A percentile compares a stretch with the other conserved stretches of the same genome.
phyloP scores from a whole-genome alignment of 2,797 vertebrate species.

The Rhinatrema bivittatum region DNA sequence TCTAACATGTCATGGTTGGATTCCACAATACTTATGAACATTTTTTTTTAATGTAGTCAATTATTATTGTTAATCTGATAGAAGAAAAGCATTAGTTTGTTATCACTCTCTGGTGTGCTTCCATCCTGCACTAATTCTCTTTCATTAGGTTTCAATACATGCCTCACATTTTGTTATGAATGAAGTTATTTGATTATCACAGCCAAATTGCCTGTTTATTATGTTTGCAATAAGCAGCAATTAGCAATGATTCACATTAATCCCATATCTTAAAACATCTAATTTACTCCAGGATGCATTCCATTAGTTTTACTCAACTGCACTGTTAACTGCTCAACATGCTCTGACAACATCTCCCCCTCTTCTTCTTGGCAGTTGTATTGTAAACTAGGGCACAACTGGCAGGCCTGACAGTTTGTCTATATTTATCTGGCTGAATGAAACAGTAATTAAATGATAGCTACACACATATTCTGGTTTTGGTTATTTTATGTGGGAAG shows the following conservation, averaged over 20 bases:
- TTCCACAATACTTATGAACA: too few species aligned
- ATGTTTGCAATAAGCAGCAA: constrained; percentile 32
- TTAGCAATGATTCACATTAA: constrained; percentile 38
- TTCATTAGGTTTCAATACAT: not conserved
- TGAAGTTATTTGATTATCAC: not conserved
- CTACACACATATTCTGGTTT: constrained; percentile 6
- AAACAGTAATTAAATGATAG: constrained; percentile 5
- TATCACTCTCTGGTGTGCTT: too few species aligned
- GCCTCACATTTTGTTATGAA: not conserved
- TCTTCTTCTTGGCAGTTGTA: constrained; percentile 11
- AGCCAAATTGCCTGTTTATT: constrained; percentile 35
- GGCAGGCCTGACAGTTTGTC: constrained; percentile 7
- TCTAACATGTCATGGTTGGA: too few species aligned
- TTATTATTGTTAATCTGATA: too few species aligned
- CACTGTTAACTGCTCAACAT: constrained; percentile 13
- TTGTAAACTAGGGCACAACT: constrained; percentile 8
- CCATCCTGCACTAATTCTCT: not conserved
- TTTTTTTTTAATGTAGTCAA: too few species aligned
- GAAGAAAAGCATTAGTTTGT: too few species aligned
- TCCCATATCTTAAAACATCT: constrained; percentile 27
- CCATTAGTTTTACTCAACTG: constrained; percentile 13
- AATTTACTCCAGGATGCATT: constrained; percentile 26
- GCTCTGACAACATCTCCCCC: constrained; percentile 24
- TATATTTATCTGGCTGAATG: constrained; percentile 3
- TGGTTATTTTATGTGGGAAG: not conserved